phyloP scores from a whole-genome alignment of 2,113 vertebrate genomes.

The Manacus vitellinus region DNA sequence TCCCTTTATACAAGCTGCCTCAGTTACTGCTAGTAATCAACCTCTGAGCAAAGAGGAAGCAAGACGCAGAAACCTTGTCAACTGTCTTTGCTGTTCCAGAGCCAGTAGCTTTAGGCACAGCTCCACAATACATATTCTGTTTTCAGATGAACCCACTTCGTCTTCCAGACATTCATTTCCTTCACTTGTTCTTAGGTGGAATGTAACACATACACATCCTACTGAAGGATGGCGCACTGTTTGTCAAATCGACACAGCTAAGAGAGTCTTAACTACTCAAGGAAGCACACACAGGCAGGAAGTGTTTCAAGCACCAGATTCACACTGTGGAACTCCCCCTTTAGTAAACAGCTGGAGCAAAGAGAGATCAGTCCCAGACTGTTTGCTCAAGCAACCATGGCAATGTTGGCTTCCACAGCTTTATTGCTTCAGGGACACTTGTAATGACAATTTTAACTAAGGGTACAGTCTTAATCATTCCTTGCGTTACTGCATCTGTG shows the following conservation, averaged over 20 bases:
- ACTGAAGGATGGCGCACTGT: neutral
- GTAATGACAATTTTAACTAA: neutral
- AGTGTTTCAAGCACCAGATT: neutral
- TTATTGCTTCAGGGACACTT: neutral
- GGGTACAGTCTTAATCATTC: neutral
- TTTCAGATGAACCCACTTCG: neutral
- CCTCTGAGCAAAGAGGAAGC: neutral
- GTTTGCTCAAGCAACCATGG: neutral
- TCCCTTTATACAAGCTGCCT: neutral
- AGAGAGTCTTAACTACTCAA: neutral
- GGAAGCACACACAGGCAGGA: neutral
- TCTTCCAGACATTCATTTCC: neutral
- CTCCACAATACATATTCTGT: neutral
- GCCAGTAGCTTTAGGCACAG: neutral
- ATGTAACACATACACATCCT: neutral
- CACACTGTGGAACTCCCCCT: neutral
- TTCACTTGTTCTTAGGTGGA: neutral
- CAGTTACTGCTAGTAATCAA: neutral
- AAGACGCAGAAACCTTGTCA: neutral
- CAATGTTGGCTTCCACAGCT: neutral
- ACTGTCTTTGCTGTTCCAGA: neutral
- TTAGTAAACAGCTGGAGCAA: neutral
- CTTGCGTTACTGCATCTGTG: neutral
- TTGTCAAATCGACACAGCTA: neutral
- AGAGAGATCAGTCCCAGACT: neutral